Evolutionary conservation across 2,113 vertebrate genomes (phyloP).

Genomic region (Anser brachyrhynchus): DNA sequence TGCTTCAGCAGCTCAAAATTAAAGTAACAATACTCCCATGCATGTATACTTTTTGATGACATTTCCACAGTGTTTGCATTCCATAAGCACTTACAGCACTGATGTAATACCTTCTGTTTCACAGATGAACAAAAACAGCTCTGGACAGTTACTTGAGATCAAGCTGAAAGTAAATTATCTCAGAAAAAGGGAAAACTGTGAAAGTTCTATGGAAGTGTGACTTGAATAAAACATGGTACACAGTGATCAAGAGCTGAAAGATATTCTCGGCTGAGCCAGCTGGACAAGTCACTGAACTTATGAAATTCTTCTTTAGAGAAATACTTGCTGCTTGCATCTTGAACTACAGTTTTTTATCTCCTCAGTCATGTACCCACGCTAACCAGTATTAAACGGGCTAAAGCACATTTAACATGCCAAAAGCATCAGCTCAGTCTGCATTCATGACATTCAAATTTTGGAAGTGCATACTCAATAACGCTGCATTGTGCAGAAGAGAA

Average conservation of each 20-base stretch:
- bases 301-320: neutral
- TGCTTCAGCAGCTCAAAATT: neutral
- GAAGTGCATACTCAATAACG: neutral
- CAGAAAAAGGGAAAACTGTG: slow-evolving; percentile 1
- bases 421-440: neutral
- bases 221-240: slow-evolving; percentile 6
- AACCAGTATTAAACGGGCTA: neutral
- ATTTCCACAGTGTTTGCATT: neutral
- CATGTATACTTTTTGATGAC: neutral
- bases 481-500: neutral
- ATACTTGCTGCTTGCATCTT: neutral
- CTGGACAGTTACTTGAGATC: slow-evolving; percentile 16
- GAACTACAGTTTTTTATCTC: neutral
- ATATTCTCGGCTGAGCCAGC: neutral
- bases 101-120: slow-evolving; percentile 11
- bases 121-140: slow-evolving; percentile 9
- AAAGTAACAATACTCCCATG: neutral
- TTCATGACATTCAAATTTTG: neutral
- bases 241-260: neutral
- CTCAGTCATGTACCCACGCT: neutral
- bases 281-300: neutral
- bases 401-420: neutral
- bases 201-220: neutral
- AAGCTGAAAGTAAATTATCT: slow-evolving; percentile 40
- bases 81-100: neutral